These are phyloP conservation scores for Phyto melanocephala DNA, from an alignment of 2,888 invertebrate species.

Conservation along the genomic window DNA sequence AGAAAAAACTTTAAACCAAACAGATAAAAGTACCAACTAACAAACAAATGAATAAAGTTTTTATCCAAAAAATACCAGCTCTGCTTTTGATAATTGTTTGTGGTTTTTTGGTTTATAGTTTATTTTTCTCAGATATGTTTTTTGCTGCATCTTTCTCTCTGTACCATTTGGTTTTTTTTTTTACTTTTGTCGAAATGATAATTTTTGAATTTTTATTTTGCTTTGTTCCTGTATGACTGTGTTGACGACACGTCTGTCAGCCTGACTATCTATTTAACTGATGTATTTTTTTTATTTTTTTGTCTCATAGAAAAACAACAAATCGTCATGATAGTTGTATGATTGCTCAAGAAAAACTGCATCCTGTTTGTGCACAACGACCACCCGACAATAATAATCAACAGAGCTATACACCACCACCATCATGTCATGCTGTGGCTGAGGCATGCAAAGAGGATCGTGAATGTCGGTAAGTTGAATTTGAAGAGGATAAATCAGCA, in stretches of 20 bases:
- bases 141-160: not conserved
- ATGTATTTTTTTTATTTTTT: slow-evolving; percentile 56
- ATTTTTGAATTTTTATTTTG: slow-evolving; percentile 26
- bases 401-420: slow-evolving; percentile 83
- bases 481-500: not conserved
- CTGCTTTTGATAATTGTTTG: slow-evolving; percentile 53
- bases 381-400: slow-evolving; percentile 82
- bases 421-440: slow-evolving; percentile 92
- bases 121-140: slow-evolving; percentile 7
- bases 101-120: slow-evolving; percentile 15
- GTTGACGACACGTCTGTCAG: not conserved
- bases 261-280: slow-evolving; percentile 5
- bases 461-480: slow-evolving; percentile 87
- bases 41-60: slow-evolving; percentile 22
- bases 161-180: not conserved
- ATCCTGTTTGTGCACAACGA: slow-evolving; percentile 92
- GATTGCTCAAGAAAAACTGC: slow-evolving; percentile 92
- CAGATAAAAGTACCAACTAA: too few relatives aligned
- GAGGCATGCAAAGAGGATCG: slow-evolving; percentile 89
- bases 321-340: slow-evolving; percentile 92
- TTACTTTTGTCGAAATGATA: slow-evolving; percentile 25
- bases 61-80: slow-evolving; percentile 29
- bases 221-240: slow-evolving; percentile 26
- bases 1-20: not conserved
- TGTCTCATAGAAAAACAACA: slow-evolving; percentile 86